A percentile compares a stretch with the other conserved stretches of the same genome.
These are phyloP conservation scores for Dyspetes luteomarginatus DNA, from an alignment of 2,888 invertebrate species.

Conservation along the genomic window DNA sequence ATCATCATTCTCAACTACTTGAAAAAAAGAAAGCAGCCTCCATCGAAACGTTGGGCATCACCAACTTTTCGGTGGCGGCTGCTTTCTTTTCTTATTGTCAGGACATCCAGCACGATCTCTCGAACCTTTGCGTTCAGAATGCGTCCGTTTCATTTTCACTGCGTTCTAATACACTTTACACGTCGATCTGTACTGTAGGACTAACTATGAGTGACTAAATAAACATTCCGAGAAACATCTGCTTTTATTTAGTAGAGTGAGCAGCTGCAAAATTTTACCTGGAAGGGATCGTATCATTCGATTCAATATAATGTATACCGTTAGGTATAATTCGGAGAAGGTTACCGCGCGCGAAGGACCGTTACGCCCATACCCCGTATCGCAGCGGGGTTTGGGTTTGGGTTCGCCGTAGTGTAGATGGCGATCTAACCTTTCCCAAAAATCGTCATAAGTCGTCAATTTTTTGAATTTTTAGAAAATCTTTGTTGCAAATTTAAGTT, in stretches of 20 bases:
- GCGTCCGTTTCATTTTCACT: not conserved
- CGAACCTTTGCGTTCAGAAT: not conserved
- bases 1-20: too few relatives aligned
- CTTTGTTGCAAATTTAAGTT: not conserved
- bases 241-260: not conserved
- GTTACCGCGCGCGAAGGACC: not conserved
- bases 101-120: not conserved
- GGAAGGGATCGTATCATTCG: too few relatives aligned
- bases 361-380: too few relatives aligned
- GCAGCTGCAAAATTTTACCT: not conserved
- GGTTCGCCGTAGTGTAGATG: not conserved
- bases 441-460: conserved; percentile 1
- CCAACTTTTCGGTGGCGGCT: too few relatives aligned
- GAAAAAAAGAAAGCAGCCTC: too few relatives aligned
- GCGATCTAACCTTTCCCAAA: not conserved
- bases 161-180: not conserved
- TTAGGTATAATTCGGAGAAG: too few relatives aligned
- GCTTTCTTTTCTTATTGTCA: not conserved
- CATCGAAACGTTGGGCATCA: too few relatives aligned
- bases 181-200: not conserved
- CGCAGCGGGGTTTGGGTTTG: too few relatives aligned
- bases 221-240: not conserved
- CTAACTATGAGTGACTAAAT: not conserved
- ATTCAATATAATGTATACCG: too few relatives aligned
- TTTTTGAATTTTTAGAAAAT: conserved; percentile 3